Evolutionary conservation across 2,888 invertebrate species (phyloP).

Genomic region (Syrphus vitripennis): DNA sequence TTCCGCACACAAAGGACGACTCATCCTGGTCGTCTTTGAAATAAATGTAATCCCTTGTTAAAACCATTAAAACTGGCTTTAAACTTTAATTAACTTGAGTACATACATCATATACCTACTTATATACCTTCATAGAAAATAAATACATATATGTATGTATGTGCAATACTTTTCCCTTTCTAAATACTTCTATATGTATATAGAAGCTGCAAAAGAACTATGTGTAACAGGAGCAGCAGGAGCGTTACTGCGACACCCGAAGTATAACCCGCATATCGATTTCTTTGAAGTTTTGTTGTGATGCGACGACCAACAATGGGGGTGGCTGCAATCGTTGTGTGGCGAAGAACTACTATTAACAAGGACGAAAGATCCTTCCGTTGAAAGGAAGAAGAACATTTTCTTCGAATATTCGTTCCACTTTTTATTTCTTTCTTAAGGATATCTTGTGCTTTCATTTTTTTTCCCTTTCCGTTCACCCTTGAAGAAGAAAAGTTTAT

Average conservation of each 20-base stretch:
- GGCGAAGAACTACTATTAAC: background rate
- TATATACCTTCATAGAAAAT: background rate
- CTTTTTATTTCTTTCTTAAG: background rate
- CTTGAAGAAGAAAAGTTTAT: conserved; percentile 28
- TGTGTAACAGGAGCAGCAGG: background rate
- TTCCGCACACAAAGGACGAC: conserved; percentile 11
- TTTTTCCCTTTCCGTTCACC: background rate
- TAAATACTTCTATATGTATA: conserved; percentile 47
- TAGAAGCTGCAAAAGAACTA: background rate
- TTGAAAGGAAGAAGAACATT: background rate
- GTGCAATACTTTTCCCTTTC: conserved; percentile 14
- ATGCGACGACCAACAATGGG: no score
- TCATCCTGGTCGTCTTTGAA: conserved; percentile 17
- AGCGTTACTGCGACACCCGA: background rate
- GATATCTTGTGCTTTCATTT: background rate
- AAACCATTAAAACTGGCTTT: conserved; percentile 71
- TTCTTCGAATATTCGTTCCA: background rate
- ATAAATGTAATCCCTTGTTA: conserved; percentile 69
- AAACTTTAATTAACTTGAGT: conserved; percentile 73
- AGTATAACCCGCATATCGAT: conserved; percentile 58
- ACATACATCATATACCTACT: conserved; percentile 5
- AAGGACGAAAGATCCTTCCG: background rate
- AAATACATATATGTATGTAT: background rate
- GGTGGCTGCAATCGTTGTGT: background rate
- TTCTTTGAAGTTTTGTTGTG: conserved; percentile 21